A percentile compares a stretch with the other conserved stretches of the same genome.
phyloP scores from a whole-genome alignment of 2,797 vertebrate species.

The Pterois miles region DNA sequence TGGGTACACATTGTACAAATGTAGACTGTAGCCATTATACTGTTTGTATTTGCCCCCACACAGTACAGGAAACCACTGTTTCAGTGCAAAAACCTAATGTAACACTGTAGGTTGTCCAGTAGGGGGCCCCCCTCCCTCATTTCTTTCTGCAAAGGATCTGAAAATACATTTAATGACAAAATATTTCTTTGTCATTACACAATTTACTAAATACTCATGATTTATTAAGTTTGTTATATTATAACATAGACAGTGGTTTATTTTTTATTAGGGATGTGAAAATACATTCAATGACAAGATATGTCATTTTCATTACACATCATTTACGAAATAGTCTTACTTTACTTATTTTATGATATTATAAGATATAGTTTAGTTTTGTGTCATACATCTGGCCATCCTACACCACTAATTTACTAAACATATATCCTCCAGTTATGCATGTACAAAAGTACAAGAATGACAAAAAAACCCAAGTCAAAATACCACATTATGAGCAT shows the following conservation, averaged over 20 bases:
- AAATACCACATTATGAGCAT: neutral
- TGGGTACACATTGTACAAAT: neutral
- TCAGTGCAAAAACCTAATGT: neutral
- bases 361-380: neutral
- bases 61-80: neutral
- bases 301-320: neutral
- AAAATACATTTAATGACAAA: neutral
- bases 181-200: neutral
- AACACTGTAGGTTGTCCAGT: slow-evolving; percentile 20
- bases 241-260: neutral
- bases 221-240: neutral
- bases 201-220: neutral
- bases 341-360: neutral
- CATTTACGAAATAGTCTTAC: neutral
- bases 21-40: neutral
- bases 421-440: neutral
- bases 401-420: neutral
- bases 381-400: neutral
- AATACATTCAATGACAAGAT: neutral
- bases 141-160: neutral
- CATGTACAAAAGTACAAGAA: neutral
- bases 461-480: too few relatives aligned
- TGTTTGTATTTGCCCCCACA: neutral
- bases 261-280: neutral
- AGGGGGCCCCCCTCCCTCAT: slow-evolving; percentile 27